Percentiles rank a stretch among this genome's conserved stretches.
These are phyloP conservation scores for Leptatherina wallacei DNA, from an alignment of 2,797 vertebrate species.

Conservation along the genomic window DNA sequence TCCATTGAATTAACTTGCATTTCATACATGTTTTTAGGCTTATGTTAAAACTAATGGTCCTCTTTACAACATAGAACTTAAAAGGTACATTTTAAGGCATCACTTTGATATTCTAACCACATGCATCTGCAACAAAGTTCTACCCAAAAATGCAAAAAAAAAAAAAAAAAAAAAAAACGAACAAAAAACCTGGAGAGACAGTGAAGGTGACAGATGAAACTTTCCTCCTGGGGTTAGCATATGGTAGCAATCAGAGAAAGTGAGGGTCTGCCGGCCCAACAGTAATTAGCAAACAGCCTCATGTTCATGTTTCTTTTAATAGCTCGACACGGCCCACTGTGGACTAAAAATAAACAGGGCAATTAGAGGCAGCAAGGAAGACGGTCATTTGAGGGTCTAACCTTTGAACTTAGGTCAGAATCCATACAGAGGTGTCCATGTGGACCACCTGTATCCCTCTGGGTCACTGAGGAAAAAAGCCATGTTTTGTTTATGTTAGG, in stretches of 20 bases:
- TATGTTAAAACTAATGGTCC: background rate
- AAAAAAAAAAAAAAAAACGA: conserved; percentile 32
- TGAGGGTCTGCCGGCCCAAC: conserved; percentile 83
- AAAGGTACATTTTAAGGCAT: background rate
- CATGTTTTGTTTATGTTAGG: conserved; percentile 78
- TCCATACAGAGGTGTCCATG: conserved; percentile 74
- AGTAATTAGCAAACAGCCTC: conserved; percentile 89
- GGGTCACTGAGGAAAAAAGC: conserved; percentile 66
- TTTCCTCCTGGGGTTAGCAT: conserved; percentile 79
- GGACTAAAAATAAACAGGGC: conserved; percentile 90
- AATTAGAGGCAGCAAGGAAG: conserved; percentile 83
- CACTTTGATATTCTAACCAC: conserved; percentile 5
- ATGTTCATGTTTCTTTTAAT: conserved; percentile 90
- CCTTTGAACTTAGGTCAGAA: conserved; percentile 83
- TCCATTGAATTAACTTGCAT: background rate
- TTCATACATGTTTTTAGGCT: background rate
- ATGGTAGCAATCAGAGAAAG: conserved; percentile 87
- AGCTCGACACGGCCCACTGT: conserved; percentile 85
- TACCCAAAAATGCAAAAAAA: conserved; percentile 30
- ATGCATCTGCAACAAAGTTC: conserved; percentile 22
- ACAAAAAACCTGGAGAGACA: conserved; percentile 69
- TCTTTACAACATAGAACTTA: background rate
- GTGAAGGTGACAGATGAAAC: conserved; percentile 79
- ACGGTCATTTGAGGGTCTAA: conserved; percentile 82
- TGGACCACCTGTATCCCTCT: conserved; percentile 79